Evolutionary conservation across 1,140 invertebrate species (phyloP).

Genomic region (Littorina saxatilis): DNA sequence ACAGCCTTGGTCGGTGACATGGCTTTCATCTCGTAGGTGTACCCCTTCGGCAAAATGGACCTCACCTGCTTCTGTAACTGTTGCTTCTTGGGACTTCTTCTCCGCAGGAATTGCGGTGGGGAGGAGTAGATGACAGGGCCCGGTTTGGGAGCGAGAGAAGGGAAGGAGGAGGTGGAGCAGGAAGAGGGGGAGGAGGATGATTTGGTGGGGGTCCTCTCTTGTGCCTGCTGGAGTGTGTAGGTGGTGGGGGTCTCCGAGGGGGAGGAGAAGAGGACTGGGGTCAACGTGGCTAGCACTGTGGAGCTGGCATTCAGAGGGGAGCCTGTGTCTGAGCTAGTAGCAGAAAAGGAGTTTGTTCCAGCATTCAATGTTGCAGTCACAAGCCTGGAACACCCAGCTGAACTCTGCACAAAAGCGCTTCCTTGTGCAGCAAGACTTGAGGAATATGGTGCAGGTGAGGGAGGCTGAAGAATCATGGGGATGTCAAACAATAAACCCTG

Average conservation of each 20-base stretch:
- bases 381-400: too few species aligned
- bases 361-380: not conserved
- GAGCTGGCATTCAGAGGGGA: not conserved
- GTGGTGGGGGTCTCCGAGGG: not conserved
- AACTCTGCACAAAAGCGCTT: too few species aligned
- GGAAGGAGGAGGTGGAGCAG: not conserved
- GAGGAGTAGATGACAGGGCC: conserved; percentile 26
- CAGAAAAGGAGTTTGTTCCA: too few species aligned
- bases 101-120: conserved; percentile 29
- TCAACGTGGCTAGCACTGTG: conserved; percentile 26
- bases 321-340: not conserved
- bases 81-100: conserved; percentile 58
- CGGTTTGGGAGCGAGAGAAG: conserved; percentile 46
- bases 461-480: not conserved
- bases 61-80: conserved; percentile 60
- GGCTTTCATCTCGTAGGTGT: conserved; percentile 57
- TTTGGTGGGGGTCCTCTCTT: conserved; percentile 57
- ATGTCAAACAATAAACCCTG: not conserved
- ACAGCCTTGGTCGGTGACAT: conserved; percentile 67
- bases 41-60: conserved; percentile 66
- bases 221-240: conserved; percentile 31
- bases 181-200: not conserved
- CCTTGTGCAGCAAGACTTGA: not conserved
- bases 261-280: conserved; percentile 7
- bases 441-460: not conserved